phyloP scores from a whole-genome alignment of 2,113 vertebrate genomes.

The Strix uralensis region DNA sequence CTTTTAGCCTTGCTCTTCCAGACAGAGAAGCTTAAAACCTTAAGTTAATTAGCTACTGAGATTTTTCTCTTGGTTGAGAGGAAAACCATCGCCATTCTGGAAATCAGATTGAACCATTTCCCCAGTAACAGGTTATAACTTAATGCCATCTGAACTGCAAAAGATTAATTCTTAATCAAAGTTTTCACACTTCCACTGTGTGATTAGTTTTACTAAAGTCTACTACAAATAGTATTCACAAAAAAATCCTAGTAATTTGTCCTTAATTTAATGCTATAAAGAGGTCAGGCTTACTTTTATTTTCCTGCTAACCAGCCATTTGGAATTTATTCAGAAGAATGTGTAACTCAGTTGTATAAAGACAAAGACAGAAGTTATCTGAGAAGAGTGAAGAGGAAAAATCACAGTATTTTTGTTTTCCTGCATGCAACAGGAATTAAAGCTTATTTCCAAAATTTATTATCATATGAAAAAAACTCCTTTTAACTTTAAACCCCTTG shows the following conservation, averaged over 20 bases:
- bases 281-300: not conserved
- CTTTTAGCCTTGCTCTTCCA: not conserved
- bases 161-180: constrained; percentile 44
- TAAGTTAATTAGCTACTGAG: not conserved
- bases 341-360: not conserved
- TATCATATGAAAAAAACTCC: not conserved
- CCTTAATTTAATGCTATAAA: not conserved
- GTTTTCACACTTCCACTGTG: not conserved
- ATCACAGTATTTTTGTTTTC: not conserved
- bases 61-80: not conserved
- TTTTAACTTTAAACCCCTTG: not conserved
- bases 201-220: not conserved
- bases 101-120: not conserved
- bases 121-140: not conserved
- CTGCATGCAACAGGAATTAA: not conserved
- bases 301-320: not conserved
- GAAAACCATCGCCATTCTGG: not conserved
- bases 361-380: not conserved
- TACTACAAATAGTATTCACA: not conserved
- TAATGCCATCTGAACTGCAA: not conserved
- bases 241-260: not conserved
- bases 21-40: not conserved
- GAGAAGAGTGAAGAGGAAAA: not conserved
- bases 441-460: not conserved
- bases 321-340: not conserved